phyloP scores from a whole-genome alignment of 2,888 invertebrate genomes.

The Volucella zonaria region DNA sequence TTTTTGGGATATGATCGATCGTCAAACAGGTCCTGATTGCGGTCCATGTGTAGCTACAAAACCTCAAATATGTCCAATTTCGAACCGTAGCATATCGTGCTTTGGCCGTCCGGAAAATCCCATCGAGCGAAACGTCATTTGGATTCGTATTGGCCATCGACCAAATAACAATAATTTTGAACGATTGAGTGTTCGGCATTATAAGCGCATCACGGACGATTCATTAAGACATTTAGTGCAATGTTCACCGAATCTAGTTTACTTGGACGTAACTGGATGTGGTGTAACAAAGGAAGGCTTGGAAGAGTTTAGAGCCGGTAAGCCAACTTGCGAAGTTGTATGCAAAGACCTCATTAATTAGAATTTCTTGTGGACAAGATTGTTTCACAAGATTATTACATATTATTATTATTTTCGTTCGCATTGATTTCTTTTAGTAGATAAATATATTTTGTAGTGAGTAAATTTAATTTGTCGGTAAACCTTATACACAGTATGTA shows the following conservation, averaged over 20 bases:
- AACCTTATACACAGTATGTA: too few relatives aligned
- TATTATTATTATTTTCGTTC: constrained; percentile 21
- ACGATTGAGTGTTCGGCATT: constrained; percentile 85
- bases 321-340: constrained; percentile 85
- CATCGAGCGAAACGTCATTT: constrained; percentile 80
- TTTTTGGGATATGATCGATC: constrained; percentile 81
- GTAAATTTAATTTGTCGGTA: too few relatives aligned
- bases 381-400: not conserved
- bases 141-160: constrained; percentile 81
- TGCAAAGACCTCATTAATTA: constrained; percentile 73
- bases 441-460: too few relatives aligned
- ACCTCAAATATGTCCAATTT: constrained; percentile 75
- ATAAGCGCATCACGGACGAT: constrained; percentile 85
- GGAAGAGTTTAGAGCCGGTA: constrained; percentile 84
- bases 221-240: constrained; percentile 85
- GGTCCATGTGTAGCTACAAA: constrained; percentile 26
- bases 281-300: constrained; percentile 86
- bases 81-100: constrained; percentile 81
- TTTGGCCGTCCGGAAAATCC: constrained; percentile 80
- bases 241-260: constrained; percentile 85
- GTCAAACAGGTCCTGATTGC: constrained; percentile 32
- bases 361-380: not conserved
- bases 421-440: too few relatives aligned
- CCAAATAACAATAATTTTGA: constrained; percentile 83
- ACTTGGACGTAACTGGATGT: constrained; percentile 87